These are phyloP conservation scores for Magallana gigas DNA, from an alignment of 1,140 invertebrate species.

Conservation along the genomic window DNA sequence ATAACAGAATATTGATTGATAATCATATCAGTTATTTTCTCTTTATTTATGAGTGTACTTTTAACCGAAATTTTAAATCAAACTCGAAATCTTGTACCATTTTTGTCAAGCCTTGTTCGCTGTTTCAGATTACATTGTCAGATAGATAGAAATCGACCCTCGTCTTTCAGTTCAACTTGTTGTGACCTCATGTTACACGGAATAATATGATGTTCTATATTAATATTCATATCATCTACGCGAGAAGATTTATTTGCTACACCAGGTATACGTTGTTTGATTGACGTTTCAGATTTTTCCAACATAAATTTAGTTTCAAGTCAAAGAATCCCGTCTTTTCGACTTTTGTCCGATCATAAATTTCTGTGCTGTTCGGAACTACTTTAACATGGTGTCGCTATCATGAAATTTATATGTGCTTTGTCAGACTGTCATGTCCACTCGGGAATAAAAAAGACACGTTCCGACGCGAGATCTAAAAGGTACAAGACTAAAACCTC, in stretches of 20 bases:
- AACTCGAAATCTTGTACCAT: not conserved
- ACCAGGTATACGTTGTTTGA: not conserved
- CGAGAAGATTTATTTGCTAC: not conserved
- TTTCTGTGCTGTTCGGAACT: not conserved
- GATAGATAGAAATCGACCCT: not conserved
- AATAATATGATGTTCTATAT: not conserved
- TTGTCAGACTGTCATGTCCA: slow-evolving; percentile 15
- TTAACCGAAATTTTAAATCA: not conserved
- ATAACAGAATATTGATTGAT: slow-evolving; percentile 11
- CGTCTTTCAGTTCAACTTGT: not conserved
- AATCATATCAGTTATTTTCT: not conserved
- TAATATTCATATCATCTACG: slow-evolving; percentile 1
- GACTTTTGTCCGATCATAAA: slow-evolving; percentile 34
- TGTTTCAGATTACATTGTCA: not conserved
- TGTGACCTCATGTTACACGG: not conserved
- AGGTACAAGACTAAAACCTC: not conserved
- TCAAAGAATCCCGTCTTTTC: not conserved
- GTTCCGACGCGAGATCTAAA: not conserved
- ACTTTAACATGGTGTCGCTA: slow-evolving; percentile 6
- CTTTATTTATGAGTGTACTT: not conserved
- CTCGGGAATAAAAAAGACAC: not conserved
- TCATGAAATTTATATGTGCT: not conserved
- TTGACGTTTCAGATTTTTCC: slow-evolving; percentile 10
- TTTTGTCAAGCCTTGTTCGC: not conserved
- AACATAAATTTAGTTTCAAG: slow-evolving; percentile 9